Conservation (phyloP, 2,113 vertebrate genomes). For the Anhinga rufa region DNA sequence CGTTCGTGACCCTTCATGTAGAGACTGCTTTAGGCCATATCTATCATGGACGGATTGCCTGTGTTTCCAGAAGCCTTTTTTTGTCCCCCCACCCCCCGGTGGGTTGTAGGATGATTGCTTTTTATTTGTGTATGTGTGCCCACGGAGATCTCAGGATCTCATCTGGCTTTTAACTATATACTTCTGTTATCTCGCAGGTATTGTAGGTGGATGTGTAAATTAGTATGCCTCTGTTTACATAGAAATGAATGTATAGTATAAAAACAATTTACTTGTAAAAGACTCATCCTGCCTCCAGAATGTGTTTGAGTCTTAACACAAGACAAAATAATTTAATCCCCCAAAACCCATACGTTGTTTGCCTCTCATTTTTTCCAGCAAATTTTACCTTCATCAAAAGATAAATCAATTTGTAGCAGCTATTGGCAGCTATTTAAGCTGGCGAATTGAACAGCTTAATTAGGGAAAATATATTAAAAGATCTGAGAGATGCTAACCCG, state of each 20-base stretch:
- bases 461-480: slow-evolving; percentile 61
- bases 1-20: not conserved
- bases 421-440: slow-evolving; percentile 68
- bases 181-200: slow-evolving; percentile 45
- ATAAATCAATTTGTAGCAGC: slow-evolving; percentile 72
- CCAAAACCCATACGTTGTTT: slow-evolving; percentile 43
- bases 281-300: slow-evolving; percentile 40
- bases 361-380: slow-evolving; percentile 62
- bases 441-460: slow-evolving; percentile 51
- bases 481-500: not conserved
- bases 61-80: not conserved
- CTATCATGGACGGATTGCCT: not conserved
- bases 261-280: slow-evolving; percentile 57
- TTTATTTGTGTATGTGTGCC: not conserved
- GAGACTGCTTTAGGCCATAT: not conserved
- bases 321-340: slow-evolving; percentile 59
- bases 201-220: slow-evolving; percentile 61
- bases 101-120: not conserved
- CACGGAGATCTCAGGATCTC: not conserved
- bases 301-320: slow-evolving; percentile 42
- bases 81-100: rapidly evolving
- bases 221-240: slow-evolving; percentile 44
- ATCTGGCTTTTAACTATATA: slow-evolving; percentile 1
- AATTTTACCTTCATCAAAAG: slow-evolving; percentile 71
- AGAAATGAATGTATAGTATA: slow-evolving; percentile 35